Evolutionary conservation across 2,113 vertebrate genomes (phyloP).

Genomic region (Zosterops japonicus): DNA sequence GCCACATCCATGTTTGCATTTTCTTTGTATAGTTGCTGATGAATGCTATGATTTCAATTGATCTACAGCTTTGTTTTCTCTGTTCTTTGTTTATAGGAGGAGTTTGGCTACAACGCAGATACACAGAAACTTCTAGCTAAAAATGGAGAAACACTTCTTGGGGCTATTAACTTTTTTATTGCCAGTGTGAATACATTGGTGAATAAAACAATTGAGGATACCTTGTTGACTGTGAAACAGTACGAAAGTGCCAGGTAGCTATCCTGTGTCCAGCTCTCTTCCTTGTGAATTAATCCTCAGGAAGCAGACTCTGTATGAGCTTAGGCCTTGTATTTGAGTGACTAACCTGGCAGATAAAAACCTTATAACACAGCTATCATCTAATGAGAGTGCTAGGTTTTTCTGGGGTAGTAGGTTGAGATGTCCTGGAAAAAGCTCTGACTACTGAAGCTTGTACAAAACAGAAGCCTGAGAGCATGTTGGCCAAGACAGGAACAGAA

Average conservation of each 20-base stretch:
- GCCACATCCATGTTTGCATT: background rate
- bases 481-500: background rate
- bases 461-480: background rate
- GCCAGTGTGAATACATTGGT: constrained; percentile 92
- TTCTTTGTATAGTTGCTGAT: constrained; percentile 14
- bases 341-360: background rate
- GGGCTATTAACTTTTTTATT: constrained; percentile 96
- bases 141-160: constrained; percentile 95
- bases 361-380: background rate
- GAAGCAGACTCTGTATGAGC: background rate
- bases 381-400: background rate
- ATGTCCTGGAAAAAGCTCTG: background rate
- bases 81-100: constrained; percentile 85
- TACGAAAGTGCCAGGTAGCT: constrained; percentile 93
- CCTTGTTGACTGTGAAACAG: constrained; percentile 94
- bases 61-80: constrained; percentile 44
- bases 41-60: constrained; percentile 5
- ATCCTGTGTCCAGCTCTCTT: background rate
- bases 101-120: constrained; percentile 97
- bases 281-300: background rate
- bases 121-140: constrained; percentile 97
- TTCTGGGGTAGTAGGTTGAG: background rate
- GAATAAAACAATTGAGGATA: constrained; percentile 98
- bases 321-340: background rate
- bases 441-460: background rate